Evolutionary conservation across 2,888 invertebrate species (phyloP).

Genomic region (Dryomyza anilis): DNA sequence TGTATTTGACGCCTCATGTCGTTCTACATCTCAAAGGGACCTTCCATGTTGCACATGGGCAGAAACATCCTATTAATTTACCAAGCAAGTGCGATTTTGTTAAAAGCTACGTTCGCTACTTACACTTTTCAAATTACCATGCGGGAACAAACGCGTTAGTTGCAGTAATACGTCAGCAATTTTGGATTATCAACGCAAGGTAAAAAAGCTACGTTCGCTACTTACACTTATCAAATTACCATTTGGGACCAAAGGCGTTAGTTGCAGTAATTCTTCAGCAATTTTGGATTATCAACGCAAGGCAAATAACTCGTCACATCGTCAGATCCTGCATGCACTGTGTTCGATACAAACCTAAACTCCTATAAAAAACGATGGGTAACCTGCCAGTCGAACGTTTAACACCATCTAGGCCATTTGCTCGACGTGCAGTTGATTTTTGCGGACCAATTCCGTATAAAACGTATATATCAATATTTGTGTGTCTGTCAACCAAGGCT

Average conservation of each 20-base stretch:
- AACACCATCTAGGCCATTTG: constrained; percentile 25
- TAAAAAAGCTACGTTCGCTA: too few species aligned
- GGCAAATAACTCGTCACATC: background rate
- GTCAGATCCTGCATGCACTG: background rate
- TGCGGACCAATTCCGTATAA: constrained; percentile 29
- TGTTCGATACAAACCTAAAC: background rate
- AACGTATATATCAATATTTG: background rate
- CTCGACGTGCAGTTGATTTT: constrained; percentile 25
- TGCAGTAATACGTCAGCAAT: constrained; percentile 21
- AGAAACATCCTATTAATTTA: background rate
- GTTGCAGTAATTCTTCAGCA: constrained; percentile 20
- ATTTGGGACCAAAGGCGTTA: constrained; percentile 30
- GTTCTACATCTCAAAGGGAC: background rate
- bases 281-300: constrained; percentile 27
- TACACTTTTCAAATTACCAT: constrained; percentile 32
- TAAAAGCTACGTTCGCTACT: too few species aligned
- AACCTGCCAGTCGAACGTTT: constrained; percentile 16
- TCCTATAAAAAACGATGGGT: constrained; percentile 14
- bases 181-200: constrained; percentile 24
- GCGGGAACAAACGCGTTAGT: constrained; percentile 29
- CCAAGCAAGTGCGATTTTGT: background rate
- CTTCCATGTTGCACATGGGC: background rate
- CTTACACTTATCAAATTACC: too few species aligned
- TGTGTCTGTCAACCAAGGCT: constrained; percentile 20
- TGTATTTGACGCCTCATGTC: too few species aligned